Conservation (phyloP, 2,797 vertebrate genomes). For the Geotrypetes seraphini region DNA sequence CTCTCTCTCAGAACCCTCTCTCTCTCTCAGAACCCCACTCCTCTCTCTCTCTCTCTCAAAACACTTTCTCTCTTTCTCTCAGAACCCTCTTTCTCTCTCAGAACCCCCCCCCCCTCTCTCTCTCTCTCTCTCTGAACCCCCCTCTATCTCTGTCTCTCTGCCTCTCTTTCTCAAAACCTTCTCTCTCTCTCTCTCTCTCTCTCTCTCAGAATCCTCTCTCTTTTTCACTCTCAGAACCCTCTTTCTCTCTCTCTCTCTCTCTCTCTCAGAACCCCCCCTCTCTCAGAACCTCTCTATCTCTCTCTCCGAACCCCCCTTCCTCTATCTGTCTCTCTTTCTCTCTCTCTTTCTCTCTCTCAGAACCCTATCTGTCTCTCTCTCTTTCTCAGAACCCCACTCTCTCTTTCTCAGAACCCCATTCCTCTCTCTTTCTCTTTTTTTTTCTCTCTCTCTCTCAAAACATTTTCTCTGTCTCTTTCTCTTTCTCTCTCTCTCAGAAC, state of each 20-base stretch:
- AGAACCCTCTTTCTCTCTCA: too few relatives aligned
- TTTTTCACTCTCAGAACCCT: too few relatives aligned
- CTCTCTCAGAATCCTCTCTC: too few relatives aligned
- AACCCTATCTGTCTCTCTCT: too few relatives aligned
- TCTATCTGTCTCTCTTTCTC: constrained; percentile 6
- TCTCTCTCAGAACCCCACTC: too few relatives aligned
- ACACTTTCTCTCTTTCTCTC: constrained; percentile 7
- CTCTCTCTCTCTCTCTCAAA: constrained; percentile 3
- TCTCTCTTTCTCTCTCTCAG: constrained; percentile 3
- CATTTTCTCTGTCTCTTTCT: too few relatives aligned
- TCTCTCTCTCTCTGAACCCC: constrained; percentile 4
- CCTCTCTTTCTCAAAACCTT: constrained; percentile 4
- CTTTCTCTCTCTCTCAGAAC: constrained; percentile 4
- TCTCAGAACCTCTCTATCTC: constrained; percentile 5
- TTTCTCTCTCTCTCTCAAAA: constrained; percentile 3
- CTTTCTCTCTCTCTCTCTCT: constrained; percentile 9
- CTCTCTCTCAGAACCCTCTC: constrained; percentile 10
- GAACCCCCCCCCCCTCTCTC: too few relatives aligned
- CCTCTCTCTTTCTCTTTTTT: constrained; percentile 10
- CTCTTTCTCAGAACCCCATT: too few relatives aligned
- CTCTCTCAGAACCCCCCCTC: constrained; percentile 14
- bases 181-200: constrained; percentile 11
- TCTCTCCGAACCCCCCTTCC: too few relatives aligned
- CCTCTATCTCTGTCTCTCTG: constrained; percentile 12
- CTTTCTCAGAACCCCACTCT: constrained; percentile 6